phyloP scores from a whole-genome alignment of 2,113 vertebrate species.

The Indri indri region DNA sequence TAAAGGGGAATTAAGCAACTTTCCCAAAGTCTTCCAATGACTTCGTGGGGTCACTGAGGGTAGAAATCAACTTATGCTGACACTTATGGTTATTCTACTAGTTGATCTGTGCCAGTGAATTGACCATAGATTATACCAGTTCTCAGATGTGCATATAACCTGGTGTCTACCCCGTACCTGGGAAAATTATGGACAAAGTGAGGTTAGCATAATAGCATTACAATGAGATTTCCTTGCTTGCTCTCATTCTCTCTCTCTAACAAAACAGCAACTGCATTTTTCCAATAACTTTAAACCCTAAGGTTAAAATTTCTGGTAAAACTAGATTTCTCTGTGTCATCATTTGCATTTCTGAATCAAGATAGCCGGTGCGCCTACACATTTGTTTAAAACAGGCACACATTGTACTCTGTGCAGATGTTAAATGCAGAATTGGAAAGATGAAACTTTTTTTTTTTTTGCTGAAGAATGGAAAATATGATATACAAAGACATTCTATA shows the following conservation, averaged over 20 bases:
- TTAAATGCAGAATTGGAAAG: slow-evolving; percentile 62
- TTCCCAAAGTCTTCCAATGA: not conserved
- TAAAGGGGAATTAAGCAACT: not conserved
- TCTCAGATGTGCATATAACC: not conserved
- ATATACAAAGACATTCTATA: slow-evolving; percentile 60
- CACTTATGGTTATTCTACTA: not conserved
- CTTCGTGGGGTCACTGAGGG: not conserved
- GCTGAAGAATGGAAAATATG: slow-evolving; percentile 56
- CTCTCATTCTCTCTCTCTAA: not conserved
- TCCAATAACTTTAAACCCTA: slow-evolving; percentile 11
- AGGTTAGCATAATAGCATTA: not conserved
- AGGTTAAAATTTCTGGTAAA: slow-evolving; percentile 54
- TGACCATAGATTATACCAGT: not conserved
- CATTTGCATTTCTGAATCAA: slow-evolving; percentile 45
- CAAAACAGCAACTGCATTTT: slow-evolving; percentile 1
- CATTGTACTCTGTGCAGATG: slow-evolving; percentile 61
- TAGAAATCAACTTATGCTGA: not conserved
- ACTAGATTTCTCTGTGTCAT: not conserved
- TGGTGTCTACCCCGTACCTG: not conserved
- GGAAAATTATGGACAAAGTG: slow-evolving; percentile 30
- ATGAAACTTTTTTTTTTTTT: slow-evolving; percentile 32
- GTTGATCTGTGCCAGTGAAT: not conserved
- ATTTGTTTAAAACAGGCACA: slow-evolving; percentile 62
- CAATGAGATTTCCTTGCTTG: not conserved
- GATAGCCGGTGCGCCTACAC: slow-evolving; percentile 46